These are phyloP conservation scores for Vipera ursinii DNA, from an alignment of 2,797 vertebrate species.

Conservation along the genomic window DNA sequence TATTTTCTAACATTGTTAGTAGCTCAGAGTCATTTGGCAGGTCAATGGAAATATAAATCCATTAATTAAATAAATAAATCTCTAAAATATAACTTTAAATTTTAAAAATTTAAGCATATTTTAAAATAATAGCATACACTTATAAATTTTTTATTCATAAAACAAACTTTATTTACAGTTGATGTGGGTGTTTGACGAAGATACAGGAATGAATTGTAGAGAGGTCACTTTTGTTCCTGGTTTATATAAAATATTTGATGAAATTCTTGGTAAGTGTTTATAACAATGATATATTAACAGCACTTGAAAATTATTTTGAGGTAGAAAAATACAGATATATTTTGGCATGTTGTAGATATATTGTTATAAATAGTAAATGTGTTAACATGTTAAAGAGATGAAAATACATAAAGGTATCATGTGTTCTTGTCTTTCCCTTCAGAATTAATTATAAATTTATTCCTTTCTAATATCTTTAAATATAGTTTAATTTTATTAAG, in stretches of 20 bases:
- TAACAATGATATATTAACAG: not conserved
- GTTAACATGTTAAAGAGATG: not conserved
- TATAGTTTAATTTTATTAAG: not conserved
- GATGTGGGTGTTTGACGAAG: slow-evolving; percentile 99
- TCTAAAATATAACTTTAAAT: not conserved
- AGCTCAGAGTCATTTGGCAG: not conserved
- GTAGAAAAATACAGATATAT: not conserved
- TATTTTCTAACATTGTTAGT: not conserved
- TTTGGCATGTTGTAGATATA: not conserved
- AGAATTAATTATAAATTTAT: not conserved
- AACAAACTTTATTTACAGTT: slow-evolving; percentile 70
- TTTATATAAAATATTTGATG: slow-evolving; percentile 99
- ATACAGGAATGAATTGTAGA: slow-evolving; percentile 93
- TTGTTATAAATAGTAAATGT: not conserved
- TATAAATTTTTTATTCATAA: not conserved
- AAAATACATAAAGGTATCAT: not conserved
- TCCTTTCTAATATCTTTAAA: not conserved
- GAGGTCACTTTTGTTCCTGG: slow-evolving; percentile 97
- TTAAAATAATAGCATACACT: not conserved
- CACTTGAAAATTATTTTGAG: slow-evolving; percentile 3
- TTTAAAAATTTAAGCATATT: not conserved
- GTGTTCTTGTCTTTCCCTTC: not conserved
- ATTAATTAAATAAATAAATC: not conserved
- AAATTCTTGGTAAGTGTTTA: slow-evolving; percentile 91
- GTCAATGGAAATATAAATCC: not conserved